Conservation (phyloP, 2,888 invertebrate genomes). For the Coleophora flavipennella region DNA sequence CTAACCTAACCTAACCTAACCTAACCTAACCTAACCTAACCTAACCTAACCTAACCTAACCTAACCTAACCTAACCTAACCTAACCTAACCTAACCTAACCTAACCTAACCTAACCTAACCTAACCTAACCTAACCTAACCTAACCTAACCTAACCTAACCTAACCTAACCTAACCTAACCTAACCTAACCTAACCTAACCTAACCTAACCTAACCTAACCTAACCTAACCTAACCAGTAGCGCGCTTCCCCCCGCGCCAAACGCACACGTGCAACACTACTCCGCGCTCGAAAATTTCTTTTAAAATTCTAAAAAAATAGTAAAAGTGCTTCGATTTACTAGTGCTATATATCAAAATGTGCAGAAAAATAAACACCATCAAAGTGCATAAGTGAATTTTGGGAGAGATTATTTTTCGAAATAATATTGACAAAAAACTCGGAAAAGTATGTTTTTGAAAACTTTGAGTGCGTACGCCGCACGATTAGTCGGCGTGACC, state of each 20-base stretch:
- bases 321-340: too few relatives aligned
- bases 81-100: constrained; percentile 10
- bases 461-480: too few relatives aligned
- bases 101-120: constrained; percentile 9
- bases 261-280: not conserved
- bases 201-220: constrained; percentile 6
- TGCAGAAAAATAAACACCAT: too few relatives aligned
- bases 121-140: constrained; percentile 6
- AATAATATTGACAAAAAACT: too few relatives aligned
- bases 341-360: too few relatives aligned
- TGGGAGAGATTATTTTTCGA: too few relatives aligned
- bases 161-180: constrained; percentile 4
- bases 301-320: too few relatives aligned
- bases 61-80: constrained; percentile 8
- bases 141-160: constrained; percentile 8
- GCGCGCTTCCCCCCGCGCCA: not conserved
- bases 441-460: too few relatives aligned
- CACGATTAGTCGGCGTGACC: too few relatives aligned
- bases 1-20: constrained; percentile 8
- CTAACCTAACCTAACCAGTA: constrained; percentile 5
- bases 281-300: not conserved
- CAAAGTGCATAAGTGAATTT: too few relatives aligned
- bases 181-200: constrained; percentile 5
- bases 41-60: constrained; percentile 14
- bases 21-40: constrained; percentile 13